phyloP scores from a whole-genome alignment of 2,888 invertebrate genomes.

The Archaeoteleia sp. region DNA sequence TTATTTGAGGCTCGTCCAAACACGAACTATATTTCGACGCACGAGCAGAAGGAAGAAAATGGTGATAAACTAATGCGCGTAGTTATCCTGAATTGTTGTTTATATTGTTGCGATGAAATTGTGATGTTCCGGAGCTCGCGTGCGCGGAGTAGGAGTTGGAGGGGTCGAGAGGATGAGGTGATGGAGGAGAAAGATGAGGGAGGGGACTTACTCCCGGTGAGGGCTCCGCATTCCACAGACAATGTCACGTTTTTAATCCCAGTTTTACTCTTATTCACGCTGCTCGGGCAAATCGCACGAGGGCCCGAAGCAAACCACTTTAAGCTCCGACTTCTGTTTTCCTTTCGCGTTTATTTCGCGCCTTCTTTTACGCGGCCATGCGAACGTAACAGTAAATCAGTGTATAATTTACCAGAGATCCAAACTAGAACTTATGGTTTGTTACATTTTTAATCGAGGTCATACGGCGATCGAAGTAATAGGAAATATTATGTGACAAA shows the following conservation, averaged over 20 bases:
- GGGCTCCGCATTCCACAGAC: slow-evolving; percentile 75
- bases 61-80: neutral
- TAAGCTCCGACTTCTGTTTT: slow-evolving; percentile 30
- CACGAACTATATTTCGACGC: too few relatives aligned
- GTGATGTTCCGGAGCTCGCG: slow-evolving; percentile 53
- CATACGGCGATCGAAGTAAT: too few relatives aligned
- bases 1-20: too few relatives aligned
- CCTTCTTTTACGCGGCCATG: slow-evolving; percentile 1
- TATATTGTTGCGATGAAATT: slow-evolving; percentile 65
- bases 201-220: slow-evolving; percentile 60
- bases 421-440: too few relatives aligned
- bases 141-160: slow-evolving; percentile 27
- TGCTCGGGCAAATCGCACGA: slow-evolving; percentile 45
- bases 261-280: slow-evolving; percentile 72
- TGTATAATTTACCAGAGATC: too few relatives aligned
- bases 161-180: slow-evolving; percentile 41
- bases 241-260: slow-evolving; percentile 75
- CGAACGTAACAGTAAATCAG: too few relatives aligned
- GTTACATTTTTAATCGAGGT: too few relatives aligned
- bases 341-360: slow-evolving; percentile 11
- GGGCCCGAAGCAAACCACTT: neutral
- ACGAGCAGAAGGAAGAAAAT: too few relatives aligned
- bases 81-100: slow-evolving; percentile 34
- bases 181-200: slow-evolving; percentile 51
- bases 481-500: too few relatives aligned